These are phyloP conservation scores for Aptenodytes patagonicus DNA, from an alignment of 2,113 vertebrate species.

Conservation along the genomic window DNA sequence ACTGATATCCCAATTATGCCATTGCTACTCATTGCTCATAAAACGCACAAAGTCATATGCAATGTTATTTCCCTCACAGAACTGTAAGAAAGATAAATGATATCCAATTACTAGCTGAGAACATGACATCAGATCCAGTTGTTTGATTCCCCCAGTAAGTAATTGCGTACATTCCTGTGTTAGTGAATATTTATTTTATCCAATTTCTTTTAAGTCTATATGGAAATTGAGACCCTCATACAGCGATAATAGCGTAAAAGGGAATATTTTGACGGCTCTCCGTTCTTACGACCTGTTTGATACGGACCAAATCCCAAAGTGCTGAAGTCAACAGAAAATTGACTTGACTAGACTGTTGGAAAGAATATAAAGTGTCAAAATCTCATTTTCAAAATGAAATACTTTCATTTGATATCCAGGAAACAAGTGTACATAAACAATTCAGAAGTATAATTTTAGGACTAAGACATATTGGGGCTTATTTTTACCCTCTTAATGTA, in stretches of 20 bases:
- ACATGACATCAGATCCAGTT: background rate
- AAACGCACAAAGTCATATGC: background rate
- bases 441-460: background rate
- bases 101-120: background rate
- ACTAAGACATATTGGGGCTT: background rate
- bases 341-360: background rate
- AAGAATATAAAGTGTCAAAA: background rate
- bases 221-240: background rate
- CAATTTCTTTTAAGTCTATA: background rate
- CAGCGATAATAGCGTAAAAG: background rate
- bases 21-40: background rate
- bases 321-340: background rate
- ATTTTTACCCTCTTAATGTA: background rate
- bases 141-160: background rate
- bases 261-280: background rate
- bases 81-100: background rate
- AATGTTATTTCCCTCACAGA: background rate
- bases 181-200: background rate
- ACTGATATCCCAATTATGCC: background rate
- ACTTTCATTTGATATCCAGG: background rate
- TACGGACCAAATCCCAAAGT: background rate
- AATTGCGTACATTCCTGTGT: background rate
- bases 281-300: background rate
- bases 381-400: background rate
- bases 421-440: background rate